Evolutionary conservation across 1,140 invertebrate genomes (phyloP).

Genomic region (Zophobas atratus): DNA sequence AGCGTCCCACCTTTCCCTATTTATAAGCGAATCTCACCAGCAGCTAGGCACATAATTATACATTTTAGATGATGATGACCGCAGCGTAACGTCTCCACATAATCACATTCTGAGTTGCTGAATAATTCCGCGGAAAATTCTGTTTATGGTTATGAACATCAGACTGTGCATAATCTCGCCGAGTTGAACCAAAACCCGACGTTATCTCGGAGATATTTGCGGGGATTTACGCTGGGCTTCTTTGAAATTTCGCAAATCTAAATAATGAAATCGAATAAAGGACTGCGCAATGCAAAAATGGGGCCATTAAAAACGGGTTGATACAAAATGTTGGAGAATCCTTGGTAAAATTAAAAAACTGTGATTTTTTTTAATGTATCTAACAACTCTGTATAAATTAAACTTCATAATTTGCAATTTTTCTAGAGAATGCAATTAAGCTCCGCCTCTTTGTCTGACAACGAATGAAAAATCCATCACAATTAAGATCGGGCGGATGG

Average conservation of each 20-base stretch:
- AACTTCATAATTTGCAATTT: too few species aligned
- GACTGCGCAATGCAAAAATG: too few species aligned
- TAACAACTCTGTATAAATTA: too few species aligned
- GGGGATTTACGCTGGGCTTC: not conserved
- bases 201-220: not conserved
- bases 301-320: too few species aligned
- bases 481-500: too few species aligned
- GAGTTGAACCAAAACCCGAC: not conserved
- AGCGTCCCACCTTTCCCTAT: conserved; percentile 21
- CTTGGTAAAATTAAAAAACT: too few species aligned
- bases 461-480: too few species aligned
- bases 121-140: conserved; percentile 17
- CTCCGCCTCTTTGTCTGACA: too few species aligned
- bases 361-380: too few species aligned
- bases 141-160: conserved; percentile 8
- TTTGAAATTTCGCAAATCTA: not conserved
- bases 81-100: conserved; percentile 13
- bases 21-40: conserved; percentile 28
- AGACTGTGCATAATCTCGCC: not conserved
- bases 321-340: too few species aligned
- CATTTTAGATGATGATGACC: conserved; percentile 33
- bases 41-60: conserved; percentile 27
- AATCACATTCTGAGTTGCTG: conserved; percentile 12
- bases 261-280: too few species aligned
- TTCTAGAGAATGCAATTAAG: too few species aligned